phyloP scores from a whole-genome alignment of 2,888 invertebrate species.

The Melipona bicolor region DNA sequence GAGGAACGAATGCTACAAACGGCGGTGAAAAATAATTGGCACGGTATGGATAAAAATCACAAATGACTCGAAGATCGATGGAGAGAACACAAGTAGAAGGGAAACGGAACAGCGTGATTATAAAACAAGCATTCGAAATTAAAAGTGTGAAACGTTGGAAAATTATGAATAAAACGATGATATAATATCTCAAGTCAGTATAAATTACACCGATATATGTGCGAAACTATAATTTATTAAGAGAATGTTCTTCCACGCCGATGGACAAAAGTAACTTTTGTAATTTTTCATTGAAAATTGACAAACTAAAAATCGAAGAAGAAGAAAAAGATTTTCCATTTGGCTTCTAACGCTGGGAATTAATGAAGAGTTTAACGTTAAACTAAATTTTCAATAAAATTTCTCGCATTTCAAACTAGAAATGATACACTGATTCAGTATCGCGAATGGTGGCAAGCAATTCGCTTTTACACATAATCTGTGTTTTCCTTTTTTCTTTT shows the following conservation, averaged over 20 bases:
- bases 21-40: constrained; percentile 16
- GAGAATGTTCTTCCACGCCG: background rate
- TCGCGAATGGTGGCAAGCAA: constrained; percentile 17
- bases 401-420: background rate
- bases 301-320: background rate
- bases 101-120: constrained; percentile 29
- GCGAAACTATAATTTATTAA: background rate
- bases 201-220: constrained; percentile 22
- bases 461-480: constrained; percentile 10
- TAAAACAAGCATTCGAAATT: constrained; percentile 42
- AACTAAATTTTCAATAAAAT: background rate
- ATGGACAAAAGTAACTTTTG: background rate
- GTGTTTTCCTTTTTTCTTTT: background rate
- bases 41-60: constrained; percentile 18
- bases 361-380: background rate
- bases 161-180: constrained; percentile 25
- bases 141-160: constrained; percentile 3
- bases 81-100: constrained; percentile 17
- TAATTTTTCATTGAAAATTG: background rate
- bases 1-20: background rate
- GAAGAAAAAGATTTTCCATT: background rate
- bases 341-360: background rate
- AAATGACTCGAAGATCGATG: constrained; percentile 27
- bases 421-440: background rate
- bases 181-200: constrained; percentile 1